A percentile compares a stretch with the other conserved stretches of the same genome.
phyloP scores from a whole-genome alignment of 2,888 invertebrate genomes.

The Lasioglossum lativentre region DNA sequence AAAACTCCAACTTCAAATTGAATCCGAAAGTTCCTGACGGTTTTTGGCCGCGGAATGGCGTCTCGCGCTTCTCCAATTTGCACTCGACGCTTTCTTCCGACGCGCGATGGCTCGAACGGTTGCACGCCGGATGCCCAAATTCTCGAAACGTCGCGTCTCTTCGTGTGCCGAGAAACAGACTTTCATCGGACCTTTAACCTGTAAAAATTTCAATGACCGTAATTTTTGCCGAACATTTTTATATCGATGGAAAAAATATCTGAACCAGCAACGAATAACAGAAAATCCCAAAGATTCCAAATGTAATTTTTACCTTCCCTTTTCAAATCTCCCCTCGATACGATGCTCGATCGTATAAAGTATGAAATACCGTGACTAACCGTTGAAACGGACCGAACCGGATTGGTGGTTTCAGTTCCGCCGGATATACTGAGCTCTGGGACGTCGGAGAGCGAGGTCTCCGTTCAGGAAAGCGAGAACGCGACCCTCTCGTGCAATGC shows the following conservation, averaged over 20 bases:
- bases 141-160: background rate
- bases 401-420: conserved; percentile 87
- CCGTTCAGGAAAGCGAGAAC: conserved; percentile 91
- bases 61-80: background rate
- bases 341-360: background rate
- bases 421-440: conserved; percentile 92
- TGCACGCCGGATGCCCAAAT: background rate
- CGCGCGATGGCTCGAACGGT: background rate
- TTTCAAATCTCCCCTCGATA: background rate
- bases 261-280: no score
- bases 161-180: background rate
- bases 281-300: background rate
- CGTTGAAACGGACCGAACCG: background rate
- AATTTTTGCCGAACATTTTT: no score
- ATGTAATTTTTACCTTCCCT: background rate
- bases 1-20: conserved; percentile 7
- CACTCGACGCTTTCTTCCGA: conserved; percentile 1
- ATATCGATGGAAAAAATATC: no score
- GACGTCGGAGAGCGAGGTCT: conserved; percentile 90
- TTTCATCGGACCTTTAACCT: no score
- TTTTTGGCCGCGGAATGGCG: conserved; percentile 17
- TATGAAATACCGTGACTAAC: background rate
- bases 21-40: conserved; percentile 7
- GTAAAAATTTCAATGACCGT: no score
- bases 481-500: conserved; percentile 91